Conservation (phyloP, 2,113 vertebrate species). For the Platycercus adscitus region DNA sequence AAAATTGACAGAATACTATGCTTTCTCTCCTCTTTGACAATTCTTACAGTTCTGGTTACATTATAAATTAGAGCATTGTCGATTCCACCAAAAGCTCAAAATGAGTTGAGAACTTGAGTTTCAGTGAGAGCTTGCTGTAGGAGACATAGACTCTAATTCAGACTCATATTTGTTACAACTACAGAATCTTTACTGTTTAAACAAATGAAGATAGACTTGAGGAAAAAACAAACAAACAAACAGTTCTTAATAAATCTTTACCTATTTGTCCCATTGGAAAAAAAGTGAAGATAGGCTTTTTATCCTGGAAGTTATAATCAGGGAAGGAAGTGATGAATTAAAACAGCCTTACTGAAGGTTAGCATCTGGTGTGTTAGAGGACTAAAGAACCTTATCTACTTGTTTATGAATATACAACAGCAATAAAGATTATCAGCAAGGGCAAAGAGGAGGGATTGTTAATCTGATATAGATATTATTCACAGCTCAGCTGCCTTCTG, state of each 20-base stretch:
- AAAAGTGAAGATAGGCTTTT: not conserved
- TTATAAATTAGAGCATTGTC: not conserved
- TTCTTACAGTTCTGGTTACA: not conserved
- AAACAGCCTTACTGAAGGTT: not conserved
- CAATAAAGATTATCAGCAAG: not conserved
- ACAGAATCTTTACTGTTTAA: not conserved
- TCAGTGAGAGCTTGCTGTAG: not conserved
- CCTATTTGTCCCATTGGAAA: not conserved
- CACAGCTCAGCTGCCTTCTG: not conserved
- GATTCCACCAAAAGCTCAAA: not conserved
- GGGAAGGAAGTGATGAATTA: not conserved
- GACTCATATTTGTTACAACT: not conserved
- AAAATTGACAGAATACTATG: not conserved
- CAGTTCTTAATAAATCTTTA: not conserved
- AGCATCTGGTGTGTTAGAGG: not conserved
- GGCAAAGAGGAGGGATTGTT: not conserved
- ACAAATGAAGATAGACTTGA: not conserved
- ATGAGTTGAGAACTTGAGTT: not conserved
- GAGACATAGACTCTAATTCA: not conserved
- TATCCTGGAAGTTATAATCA: not conserved
- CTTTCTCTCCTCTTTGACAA: not conserved
- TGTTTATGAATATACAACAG: not conserved
- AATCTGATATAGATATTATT: not conserved
- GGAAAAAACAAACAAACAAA: not conserved
- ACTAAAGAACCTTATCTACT: not conserved